A percentile compares a stretch with the other conserved stretches of the same genome.
Evolutionary conservation across 2,888 invertebrate genomes (phyloP).

Genomic region (Mythimna albipuncta): DNA sequence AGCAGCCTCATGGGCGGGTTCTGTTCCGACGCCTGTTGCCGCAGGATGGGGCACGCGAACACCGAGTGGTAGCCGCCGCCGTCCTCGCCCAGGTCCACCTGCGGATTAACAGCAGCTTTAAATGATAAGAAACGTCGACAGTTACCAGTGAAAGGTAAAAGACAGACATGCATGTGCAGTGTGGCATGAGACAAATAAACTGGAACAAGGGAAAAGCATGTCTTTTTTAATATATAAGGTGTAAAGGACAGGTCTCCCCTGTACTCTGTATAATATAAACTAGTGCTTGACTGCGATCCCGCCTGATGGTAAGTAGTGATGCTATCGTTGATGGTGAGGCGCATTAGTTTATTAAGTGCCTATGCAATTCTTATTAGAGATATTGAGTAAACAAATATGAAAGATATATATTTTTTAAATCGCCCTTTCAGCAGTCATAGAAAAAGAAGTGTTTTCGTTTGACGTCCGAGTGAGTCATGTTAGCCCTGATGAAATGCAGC

Average conservation of each 20-base stretch:
- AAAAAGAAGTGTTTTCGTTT: neutral
- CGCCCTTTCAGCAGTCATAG: neutral
- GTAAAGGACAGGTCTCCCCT: too few relatives aligned
- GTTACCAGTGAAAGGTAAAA: neutral
- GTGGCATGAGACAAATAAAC: neutral
- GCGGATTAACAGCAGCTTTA: neutral
- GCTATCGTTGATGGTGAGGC: too few relatives aligned
- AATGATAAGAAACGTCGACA: neutral
- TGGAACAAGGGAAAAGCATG: neutral
- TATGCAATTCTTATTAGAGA: too few relatives aligned
- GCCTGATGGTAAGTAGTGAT: too few relatives aligned
- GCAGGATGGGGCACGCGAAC: constrained; percentile 99
- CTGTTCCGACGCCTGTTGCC: constrained; percentile 98
- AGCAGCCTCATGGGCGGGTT: constrained; percentile 99
- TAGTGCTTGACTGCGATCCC: too few relatives aligned
- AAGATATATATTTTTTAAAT: too few relatives aligned
- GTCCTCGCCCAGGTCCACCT: constrained; percentile 98
- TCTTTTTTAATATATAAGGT: too few relatives aligned
- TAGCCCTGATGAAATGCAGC: too few relatives aligned
- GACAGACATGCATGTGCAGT: neutral
- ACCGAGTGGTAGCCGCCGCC: constrained; percentile 99
- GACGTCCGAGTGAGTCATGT: too few relatives aligned
- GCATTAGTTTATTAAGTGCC: too few relatives aligned
- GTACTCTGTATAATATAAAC: too few relatives aligned
- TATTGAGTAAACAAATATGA: too few relatives aligned